Evolutionary conservation across 2,113 vertebrate species (phyloP).

Genomic region (cattle (Bos taurus)): ARS-UCD2.0 NC_037342.1:41429001-41429500

Average conservation of each 20-base stretch:
- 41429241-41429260: background rate
- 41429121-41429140: background rate
- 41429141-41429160: background rate
- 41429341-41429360: background rate
- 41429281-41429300: background rate
- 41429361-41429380: background rate
- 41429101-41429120: background rate
- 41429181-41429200: background rate
- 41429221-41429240: background rate
- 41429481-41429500: background rate
- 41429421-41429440: background rate
- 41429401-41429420: background rate
- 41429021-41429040: background rate
- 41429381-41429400: background rate
- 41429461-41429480: background rate
- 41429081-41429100: background rate
- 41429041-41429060: accelerated
- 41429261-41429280: background rate
- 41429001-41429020: background rate
- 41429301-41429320: background rate
- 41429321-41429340: background rate
- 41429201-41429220: background rate
- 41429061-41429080: background rate
- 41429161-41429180: background rate
- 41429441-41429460: background rate